Base-by-base conservation (phyloP, 2,888 invertebrate genomes). In the Scaptomyza reducta region DNA sequence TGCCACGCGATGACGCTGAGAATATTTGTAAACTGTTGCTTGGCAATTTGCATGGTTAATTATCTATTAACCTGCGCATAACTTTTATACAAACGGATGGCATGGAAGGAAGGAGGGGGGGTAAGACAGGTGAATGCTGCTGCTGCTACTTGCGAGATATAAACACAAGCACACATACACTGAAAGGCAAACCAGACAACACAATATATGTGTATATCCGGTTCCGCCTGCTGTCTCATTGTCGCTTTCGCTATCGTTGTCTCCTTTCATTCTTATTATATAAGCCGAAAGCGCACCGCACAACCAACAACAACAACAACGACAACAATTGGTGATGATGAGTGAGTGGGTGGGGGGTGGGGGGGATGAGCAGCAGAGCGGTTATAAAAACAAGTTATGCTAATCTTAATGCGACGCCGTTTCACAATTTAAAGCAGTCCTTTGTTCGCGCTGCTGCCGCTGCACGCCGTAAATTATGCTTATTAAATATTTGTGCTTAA, bases 11-110 rank as follows among this genome's bases (percentile, higher is more conserved):
- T 67, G 77, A 67, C 61, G 78, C 41, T 54, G 60, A 60, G 51
- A 69, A 82, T 87, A 88, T 84, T 88, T 84, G 88, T 86, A 77
- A 84, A 79, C 87, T 84, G 84, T 84, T 84, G 88, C 84, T 63
- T 61, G 71, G 66, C 80, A 86, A 84, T 84, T 84, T 88, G 70
- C 88, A 88, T 88, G 84, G 84, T 83, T 88, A 84, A 84, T 88
- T 84, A 84, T 88, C 84, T 86, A 84, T 84, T 86, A 84, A 83
- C 84, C 79, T 84, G 80, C 61, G 83, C 84, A 88, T 84, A 86
- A 86, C 87, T 88, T 79, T 75, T 71, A 49, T 55, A 55, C 62
- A 53, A 59, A 51, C 61, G 58, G 70, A 57, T 46, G 67, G 53
- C n/a, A 51, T 40, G 22, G 25, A 47, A 41, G 27, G 38, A 45